Evolutionary conservation across 2,888 invertebrate species (phyloP).

Genomic region (Lasius fuliginosus): DNA sequence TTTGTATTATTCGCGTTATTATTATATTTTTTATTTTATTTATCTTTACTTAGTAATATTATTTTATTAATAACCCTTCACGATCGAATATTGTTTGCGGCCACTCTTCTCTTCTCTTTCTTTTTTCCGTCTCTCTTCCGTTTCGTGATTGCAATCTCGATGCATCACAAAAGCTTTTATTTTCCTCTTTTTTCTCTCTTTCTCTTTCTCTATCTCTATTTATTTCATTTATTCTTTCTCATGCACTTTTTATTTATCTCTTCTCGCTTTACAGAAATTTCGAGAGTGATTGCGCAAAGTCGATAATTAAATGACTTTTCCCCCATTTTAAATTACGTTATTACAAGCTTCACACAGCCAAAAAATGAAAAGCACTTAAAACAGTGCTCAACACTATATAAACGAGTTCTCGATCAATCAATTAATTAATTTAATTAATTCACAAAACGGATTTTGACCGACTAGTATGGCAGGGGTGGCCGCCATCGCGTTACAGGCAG

Average conservation of each 20-base stretch:
- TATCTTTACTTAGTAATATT: slow-evolving; percentile 62
- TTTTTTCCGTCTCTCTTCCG: not conserved
- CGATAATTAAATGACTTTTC: slow-evolving; percentile 69
- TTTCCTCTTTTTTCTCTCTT: not conserved
- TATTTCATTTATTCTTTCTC: not conserved
- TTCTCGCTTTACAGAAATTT: slow-evolving; percentile 71
- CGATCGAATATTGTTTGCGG: slow-evolving; percentile 19
- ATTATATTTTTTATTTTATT: slow-evolving; percentile 71
- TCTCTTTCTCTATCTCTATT: not conserved
- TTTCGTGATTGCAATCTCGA: slow-evolving; percentile 6
- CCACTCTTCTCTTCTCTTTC: not conserved
- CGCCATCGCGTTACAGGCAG: slow-evolving; percentile 69
- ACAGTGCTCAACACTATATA: slow-evolving; percentile 89
- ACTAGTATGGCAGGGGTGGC: slow-evolving; percentile 80
- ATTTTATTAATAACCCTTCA: slow-evolving; percentile 35
- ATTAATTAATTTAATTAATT: slow-evolving; percentile 79
- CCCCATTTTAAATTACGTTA: slow-evolving; percentile 81
- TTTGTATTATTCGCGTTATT: slow-evolving; percentile 63
- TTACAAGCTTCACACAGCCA: slow-evolving; percentile 89
- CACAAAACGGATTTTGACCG: slow-evolving; percentile 81
- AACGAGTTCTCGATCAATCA: slow-evolving; percentile 87
- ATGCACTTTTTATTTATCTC: slow-evolving; percentile 26
- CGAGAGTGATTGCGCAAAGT: slow-evolving; percentile 76
- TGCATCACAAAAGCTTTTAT: not conserved
- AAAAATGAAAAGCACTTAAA: slow-evolving; percentile 90